Conservation (phyloP, 2,797 vertebrate genomes). For the Bradypus variegatus region DNA sequence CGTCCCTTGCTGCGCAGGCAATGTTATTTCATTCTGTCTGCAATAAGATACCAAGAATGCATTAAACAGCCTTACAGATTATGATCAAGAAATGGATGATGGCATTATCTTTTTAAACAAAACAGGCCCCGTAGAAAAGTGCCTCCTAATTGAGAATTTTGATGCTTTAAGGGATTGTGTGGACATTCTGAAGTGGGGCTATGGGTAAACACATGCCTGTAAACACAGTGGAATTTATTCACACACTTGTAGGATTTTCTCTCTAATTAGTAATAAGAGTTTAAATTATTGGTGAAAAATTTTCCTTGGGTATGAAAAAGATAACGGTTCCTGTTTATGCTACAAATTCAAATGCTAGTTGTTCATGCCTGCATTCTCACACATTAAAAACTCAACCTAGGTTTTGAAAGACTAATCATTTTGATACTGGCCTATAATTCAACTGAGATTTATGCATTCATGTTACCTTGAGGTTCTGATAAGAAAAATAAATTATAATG, state of each 20-base stretch:
- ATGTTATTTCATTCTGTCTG: slow-evolving; percentile 32
- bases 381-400: background rate
- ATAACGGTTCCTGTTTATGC: background rate
- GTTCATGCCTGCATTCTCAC: background rate
- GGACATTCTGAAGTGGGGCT: background rate
- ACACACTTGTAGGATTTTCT: background rate
- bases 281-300: background rate
- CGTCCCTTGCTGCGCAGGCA: slow-evolving; percentile 2
- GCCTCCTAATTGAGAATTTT: slow-evolving; percentile 1
- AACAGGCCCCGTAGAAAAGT: background rate
- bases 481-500: slow-evolving; percentile 5
- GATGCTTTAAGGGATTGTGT: background rate
- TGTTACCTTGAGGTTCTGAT: background rate
- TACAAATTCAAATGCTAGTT: background rate
- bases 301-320: background rate
- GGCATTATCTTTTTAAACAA: background rate
- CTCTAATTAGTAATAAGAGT: background rate
- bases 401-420: background rate
- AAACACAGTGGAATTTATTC: background rate
- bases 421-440: background rate
- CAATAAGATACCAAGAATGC: slow-evolving; percentile 33
- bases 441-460: slow-evolving; percentile 13
- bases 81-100: slow-evolving; percentile 17
- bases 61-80: background rate
- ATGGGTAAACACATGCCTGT: background rate